phyloP scores from a whole-genome alignment of 2,888 invertebrate species.

The Galerucella calmariensis region DNA sequence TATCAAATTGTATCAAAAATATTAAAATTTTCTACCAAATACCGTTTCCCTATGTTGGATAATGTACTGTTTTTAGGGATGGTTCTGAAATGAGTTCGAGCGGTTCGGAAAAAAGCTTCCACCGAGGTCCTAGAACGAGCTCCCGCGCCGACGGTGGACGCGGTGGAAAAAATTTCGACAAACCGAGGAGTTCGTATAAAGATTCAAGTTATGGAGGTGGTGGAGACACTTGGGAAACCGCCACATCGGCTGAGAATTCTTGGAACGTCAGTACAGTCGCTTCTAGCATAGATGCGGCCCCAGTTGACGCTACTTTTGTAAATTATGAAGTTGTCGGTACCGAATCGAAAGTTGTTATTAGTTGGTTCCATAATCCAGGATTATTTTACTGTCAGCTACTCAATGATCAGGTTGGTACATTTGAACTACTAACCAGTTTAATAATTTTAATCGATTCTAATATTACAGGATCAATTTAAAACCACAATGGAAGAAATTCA shows the following conservation, averaged over 20 bases:
- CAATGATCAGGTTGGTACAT: constrained; percentile 51
- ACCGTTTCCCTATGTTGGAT: not conserved
- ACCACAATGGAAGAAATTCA: constrained; percentile 80
- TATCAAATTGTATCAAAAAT: constrained; percentile 6
- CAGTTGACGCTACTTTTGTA: constrained; percentile 50
- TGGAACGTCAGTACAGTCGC: constrained; percentile 52
- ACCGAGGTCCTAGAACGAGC: constrained; percentile 51
- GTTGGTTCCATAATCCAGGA: constrained; percentile 81
- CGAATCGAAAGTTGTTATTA: constrained; percentile 71
- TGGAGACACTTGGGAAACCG: constrained; percentile 26
- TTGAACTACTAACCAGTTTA: not conserved
- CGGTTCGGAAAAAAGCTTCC: constrained; percentile 58
- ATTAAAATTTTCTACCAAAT: not conserved
- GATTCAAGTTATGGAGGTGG: constrained; percentile 15
- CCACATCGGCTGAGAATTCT: constrained; percentile 43
- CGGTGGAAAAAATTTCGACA: constrained; percentile 37
- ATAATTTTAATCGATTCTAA: constrained; percentile 20
- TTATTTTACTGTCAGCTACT: constrained; percentile 71
- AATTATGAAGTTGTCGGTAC: constrained; percentile 62
- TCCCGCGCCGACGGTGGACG: constrained; percentile 48
- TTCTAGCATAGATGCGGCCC: constrained; percentile 52
- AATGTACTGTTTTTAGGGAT: constrained; percentile 46
- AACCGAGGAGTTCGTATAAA: constrained; percentile 31
- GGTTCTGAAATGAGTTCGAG: constrained; percentile 58
- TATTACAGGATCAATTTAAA: constrained; percentile 68